phyloP scores from a whole-genome alignment of 2,113 vertebrate species.

The Sardina pilchardus region DNA sequence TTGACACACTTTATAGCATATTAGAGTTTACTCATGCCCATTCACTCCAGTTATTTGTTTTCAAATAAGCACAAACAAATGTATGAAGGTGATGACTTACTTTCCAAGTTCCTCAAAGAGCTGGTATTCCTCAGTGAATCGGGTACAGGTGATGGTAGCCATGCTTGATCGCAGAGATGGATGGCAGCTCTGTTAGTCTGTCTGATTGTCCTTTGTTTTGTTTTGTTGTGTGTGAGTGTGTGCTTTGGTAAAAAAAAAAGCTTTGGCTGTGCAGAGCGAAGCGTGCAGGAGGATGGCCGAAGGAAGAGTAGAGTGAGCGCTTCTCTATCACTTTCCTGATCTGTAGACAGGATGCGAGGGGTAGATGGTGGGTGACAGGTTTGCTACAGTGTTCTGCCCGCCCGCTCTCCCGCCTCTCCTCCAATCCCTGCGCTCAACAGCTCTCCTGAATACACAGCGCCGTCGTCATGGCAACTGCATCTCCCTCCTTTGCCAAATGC shows the following conservation, averaged over 20 bases:
- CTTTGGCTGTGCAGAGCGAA: background rate
- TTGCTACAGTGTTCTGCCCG: slow-evolving; percentile 44
- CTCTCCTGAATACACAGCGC: slow-evolving; percentile 80
- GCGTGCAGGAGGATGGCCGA: slow-evolving; percentile 9
- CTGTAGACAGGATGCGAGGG: slow-evolving; percentile 49
- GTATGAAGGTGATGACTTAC: slow-evolving; percentile 72
- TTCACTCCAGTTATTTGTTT: background rate
- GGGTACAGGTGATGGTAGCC: slow-evolving; percentile 90
- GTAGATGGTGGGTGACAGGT: slow-evolving; percentile 75
- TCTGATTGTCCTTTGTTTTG: slow-evolving; percentile 1
- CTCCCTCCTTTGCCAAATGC: slow-evolving; percentile 59
- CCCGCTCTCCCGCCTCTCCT: slow-evolving; percentile 65
- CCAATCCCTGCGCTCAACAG: slow-evolving; percentile 75
- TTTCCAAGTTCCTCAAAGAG: slow-evolving; percentile 91
- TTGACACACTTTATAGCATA: background rate
- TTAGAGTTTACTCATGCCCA: background rate
- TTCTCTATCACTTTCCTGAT: slow-evolving; percentile 50
- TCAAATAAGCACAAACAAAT: background rate
- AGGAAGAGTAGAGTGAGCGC: background rate
- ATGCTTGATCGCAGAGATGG: slow-evolving; percentile 62
- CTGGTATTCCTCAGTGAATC: slow-evolving; percentile 91
- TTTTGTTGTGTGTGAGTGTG: slow-evolving; percentile 1
- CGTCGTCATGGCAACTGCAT: slow-evolving; percentile 86
- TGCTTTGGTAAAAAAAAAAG: background rate
- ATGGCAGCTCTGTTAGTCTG: background rate